phyloP scores from a whole-genome alignment of 1,140 invertebrate species.

The Anoplophora glabripennis region DNA sequence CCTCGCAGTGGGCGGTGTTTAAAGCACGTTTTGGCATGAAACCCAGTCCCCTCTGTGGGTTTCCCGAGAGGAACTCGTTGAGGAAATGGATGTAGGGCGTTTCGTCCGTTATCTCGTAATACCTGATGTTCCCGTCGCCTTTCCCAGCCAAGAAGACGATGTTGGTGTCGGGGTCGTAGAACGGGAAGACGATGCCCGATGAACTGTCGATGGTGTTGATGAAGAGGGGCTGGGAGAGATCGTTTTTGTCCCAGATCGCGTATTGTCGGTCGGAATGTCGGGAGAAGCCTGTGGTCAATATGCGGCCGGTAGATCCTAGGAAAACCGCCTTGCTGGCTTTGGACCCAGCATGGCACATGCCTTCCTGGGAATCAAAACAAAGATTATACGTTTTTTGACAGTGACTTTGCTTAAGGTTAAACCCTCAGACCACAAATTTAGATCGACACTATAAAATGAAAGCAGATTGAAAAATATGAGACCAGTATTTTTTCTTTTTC shows the following conservation, averaged over 20 bases:
- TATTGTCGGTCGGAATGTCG: conserved; percentile 85
- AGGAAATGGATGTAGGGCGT: conserved; percentile 84
- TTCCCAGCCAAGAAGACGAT: conserved; percentile 69
- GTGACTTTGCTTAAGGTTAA: no score
- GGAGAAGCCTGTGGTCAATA: conserved; percentile 89
- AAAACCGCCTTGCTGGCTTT: conserved; percentile 90
- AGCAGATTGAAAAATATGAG: no score
- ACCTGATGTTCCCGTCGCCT: conserved; percentile 92
- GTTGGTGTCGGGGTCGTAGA: conserved; percentile 89
- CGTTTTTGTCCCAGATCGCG: conserved; percentile 83
- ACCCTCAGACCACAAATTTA: no score
- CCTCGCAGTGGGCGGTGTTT: conserved; percentile 76
- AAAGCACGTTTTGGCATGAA: conserved; percentile 93
- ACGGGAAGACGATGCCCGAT: conserved; percentile 89
- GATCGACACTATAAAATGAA: no score
- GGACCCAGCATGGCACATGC: conserved; percentile 78
- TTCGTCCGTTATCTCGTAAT: conserved; percentile 88
- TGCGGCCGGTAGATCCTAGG: conserved; percentile 68
- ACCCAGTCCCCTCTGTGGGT: conserved; percentile 85
- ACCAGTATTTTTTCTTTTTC: no score
- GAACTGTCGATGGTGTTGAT: conserved; percentile 87
- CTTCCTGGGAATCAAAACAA: conserved; percentile 72
- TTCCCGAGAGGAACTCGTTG: conserved; percentile 87
- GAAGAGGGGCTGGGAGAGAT: conserved; percentile 70
- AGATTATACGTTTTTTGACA: no score